A percentile compares a stretch with the other conserved stretches of the same genome.
These are phyloP conservation scores for Parnassius apollo DNA, from an alignment of 2,888 invertebrate genomes.

Conservation along the genomic window DNA sequence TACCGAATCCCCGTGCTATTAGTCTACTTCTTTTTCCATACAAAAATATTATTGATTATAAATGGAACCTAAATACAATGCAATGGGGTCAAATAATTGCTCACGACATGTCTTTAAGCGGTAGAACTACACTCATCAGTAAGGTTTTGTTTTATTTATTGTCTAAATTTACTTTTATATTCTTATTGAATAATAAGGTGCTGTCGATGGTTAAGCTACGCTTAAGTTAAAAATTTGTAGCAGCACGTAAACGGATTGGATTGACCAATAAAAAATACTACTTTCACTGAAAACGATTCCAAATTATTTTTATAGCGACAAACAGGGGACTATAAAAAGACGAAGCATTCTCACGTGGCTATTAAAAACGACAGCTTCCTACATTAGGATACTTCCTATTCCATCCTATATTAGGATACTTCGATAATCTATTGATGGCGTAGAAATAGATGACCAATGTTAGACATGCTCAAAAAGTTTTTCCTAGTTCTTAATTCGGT, in stretches of 20 bases:
- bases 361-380: too few species aligned
- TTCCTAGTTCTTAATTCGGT: background rate
- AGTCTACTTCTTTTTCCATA: conserved; percentile 4
- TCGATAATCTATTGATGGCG: too few species aligned
- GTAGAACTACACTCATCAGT: background rate
- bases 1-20: conserved; percentile 14
- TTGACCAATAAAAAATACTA: too few species aligned
- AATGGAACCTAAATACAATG: conserved; percentile 14
- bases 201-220: too few species aligned
- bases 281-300: too few species aligned
- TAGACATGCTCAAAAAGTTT: background rate
- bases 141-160: background rate
- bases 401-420: too few species aligned
- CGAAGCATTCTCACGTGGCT: too few species aligned
- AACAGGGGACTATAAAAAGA: too few species aligned
- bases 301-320: too few species aligned
- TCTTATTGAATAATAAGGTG: background rate
- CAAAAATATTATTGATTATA: conserved; percentile 4
- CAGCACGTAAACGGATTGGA: too few species aligned
- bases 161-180: background rate
- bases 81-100: conserved; percentile 23
- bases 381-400: too few species aligned
- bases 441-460: background rate
- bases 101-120: conserved; percentile 14
- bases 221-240: too few species aligned